A percentile compares a stretch with the other conserved stretches of the same genome.
Conservation (phyloP, 2,888 invertebrate species). For the Keiferia lycopersicella region DNA sequence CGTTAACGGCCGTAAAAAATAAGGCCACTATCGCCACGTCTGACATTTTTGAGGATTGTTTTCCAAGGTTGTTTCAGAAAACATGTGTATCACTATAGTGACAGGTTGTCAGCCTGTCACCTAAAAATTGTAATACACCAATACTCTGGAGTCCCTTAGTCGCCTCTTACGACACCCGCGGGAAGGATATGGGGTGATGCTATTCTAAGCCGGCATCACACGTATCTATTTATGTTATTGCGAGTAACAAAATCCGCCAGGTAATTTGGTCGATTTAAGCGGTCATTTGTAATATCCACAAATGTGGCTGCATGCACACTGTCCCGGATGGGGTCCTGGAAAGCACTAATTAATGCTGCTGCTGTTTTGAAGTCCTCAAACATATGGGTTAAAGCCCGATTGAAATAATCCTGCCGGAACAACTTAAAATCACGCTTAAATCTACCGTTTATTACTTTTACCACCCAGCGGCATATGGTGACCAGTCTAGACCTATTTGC, state of each 20-base stretch:
- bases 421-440: slow-evolving; percentile 33
- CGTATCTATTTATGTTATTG: slow-evolving; percentile 6
- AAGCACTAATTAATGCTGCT: slow-evolving; percentile 24
- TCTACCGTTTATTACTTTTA: slow-evolving; percentile 32
- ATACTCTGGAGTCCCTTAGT: no score
- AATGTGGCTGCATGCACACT: slow-evolving; percentile 25
- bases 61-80: no score
- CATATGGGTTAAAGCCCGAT: slow-evolving; percentile 27
- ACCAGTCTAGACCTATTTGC: slow-evolving; percentile 33
- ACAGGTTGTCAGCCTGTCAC: no score
- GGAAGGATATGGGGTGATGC: no score
- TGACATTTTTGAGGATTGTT: no score
- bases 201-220: no score
- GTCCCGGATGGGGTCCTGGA: slow-evolving; percentile 13
- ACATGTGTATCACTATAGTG: no score
- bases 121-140: no score
- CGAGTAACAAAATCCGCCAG: slow-evolving; percentile 3
- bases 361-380: slow-evolving; percentile 22
- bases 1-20: no score
- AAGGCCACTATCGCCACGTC: no score
- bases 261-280: slow-evolving; percentile 7
- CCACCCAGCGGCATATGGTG: slow-evolving; percentile 33
- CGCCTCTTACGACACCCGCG: no score
- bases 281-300: slow-evolving; percentile 26
- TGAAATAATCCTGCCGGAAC: slow-evolving; percentile 32